phyloP scores from a whole-genome alignment of 2,113 vertebrate genomes.

The Rallus limicola region DNA sequence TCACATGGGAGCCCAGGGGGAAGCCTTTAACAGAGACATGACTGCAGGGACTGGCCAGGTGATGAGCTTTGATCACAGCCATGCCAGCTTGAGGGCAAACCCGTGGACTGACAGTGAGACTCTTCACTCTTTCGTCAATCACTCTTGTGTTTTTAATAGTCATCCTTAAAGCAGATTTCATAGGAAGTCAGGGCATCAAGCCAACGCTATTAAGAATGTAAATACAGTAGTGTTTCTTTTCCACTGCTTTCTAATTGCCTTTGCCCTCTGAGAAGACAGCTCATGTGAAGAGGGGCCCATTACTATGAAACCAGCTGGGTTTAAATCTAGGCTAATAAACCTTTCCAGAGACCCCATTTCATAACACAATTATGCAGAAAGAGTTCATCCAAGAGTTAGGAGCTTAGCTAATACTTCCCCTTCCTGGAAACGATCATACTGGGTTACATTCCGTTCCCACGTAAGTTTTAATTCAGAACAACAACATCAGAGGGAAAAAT shows the following conservation, averaged over 20 bases:
- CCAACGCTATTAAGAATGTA: conserved; percentile 34
- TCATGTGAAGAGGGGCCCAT: background rate
- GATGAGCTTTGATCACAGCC: background rate
- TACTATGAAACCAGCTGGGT: background rate
- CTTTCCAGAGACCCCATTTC: background rate
- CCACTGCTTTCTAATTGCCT: conserved; percentile 43
- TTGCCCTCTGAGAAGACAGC: conserved; percentile 16
- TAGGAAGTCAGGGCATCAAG: conserved; percentile 30
- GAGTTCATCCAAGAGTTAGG: conserved; percentile 45
- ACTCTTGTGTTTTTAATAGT: background rate
- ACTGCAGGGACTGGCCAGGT: fast-evolving
- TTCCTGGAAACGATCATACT: background rate
- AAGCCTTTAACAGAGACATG: background rate
- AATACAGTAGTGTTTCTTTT: conserved; percentile 37
- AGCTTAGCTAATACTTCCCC: background rate
- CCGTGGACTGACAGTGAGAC: background rate
- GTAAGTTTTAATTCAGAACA: background rate
- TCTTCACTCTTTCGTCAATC: background rate
- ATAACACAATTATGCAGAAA: background rate
- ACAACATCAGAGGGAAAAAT: background rate
- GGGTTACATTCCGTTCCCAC: background rate
- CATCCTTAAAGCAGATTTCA: conserved; percentile 6
- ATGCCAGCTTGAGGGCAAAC: background rate
- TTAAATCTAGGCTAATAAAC: conserved; percentile 12
- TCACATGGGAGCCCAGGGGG: background rate